Evolutionary conservation across 2,888 invertebrate species (phyloP).

Genomic region (Corbicula japonica): DNA sequence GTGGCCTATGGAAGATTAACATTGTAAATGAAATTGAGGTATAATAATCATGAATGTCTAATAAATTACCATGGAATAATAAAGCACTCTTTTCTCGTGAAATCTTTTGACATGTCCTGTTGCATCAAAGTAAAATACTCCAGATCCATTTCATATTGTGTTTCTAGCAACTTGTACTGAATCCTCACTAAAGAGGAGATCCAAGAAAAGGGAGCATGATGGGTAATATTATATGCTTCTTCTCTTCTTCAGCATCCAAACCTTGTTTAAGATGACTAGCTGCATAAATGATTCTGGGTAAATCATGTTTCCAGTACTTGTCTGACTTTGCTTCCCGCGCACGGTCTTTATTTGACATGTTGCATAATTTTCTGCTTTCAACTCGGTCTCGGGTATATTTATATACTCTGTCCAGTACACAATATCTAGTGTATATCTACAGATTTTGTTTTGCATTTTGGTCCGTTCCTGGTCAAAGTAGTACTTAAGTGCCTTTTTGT

Average conservation of each 20-base stretch:
- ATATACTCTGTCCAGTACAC: background rate
- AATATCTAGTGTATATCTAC: background rate
- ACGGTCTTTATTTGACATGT: background rate
- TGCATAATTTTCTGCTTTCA: constrained; percentile 5
- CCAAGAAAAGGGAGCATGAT: no score
- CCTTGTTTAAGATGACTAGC: constrained; percentile 4
- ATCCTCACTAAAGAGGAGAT: background rate
- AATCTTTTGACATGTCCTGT: constrained; percentile 4
- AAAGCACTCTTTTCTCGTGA: no score
- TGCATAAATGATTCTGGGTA: background rate
- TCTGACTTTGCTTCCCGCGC: constrained; percentile 1
- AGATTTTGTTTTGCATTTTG: background rate
- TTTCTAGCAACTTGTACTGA: background rate
- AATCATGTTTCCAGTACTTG: background rate
- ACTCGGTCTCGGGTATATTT: constrained; percentile 4
- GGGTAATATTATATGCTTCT: no score
- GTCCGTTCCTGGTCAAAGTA: background rate
- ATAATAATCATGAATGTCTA: no score
- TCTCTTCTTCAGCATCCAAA: no score
- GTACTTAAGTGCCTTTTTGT: constrained; percentile 7
- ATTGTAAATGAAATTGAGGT: no score
- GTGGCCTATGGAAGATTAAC: no score
- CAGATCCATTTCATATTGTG: background rate
- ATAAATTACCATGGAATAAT: no score
- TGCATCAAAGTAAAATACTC: constrained; percentile 8